phyloP scores from a whole-genome alignment of 1,140 invertebrate genomes.

The Drosophila sulfurigaster region DNA sequence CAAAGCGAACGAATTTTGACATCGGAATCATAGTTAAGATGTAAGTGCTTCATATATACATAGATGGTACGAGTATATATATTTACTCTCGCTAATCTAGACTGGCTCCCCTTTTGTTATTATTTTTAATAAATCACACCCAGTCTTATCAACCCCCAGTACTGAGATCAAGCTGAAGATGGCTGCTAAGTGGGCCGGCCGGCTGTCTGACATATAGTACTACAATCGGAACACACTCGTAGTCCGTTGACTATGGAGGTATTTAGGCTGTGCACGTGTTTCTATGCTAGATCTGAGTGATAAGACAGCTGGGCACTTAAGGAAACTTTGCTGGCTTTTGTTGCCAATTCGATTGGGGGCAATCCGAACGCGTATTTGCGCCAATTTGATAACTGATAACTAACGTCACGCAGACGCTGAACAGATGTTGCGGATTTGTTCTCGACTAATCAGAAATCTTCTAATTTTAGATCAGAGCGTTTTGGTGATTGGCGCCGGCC shows the following conservation, averaged over 20 bases:
- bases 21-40: no score
- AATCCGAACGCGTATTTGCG: no score
- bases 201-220: conserved; percentile 16
- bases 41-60: neutral
- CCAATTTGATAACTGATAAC: no score
- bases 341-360: no score
- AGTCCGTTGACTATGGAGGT: neutral
- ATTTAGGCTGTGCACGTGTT: conserved; percentile 43
- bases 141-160: conserved; percentile 40
- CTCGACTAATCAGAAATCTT: neutral
- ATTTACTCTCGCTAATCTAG: conserved; percentile 13
- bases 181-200: conserved; percentile 20
- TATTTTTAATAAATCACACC: conserved; percentile 49
- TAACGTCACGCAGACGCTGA: neutral
- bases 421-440: neutral
- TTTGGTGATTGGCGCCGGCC: conserved; percentile 93
- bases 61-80: neutral
- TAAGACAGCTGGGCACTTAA: neutral
- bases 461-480: conserved; percentile 85
- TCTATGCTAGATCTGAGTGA: conserved; percentile 19
- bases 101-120: conserved; percentile 34
- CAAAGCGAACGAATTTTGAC: no score
- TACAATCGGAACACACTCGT: neutral
- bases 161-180: conserved; percentile 8
- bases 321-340: neutral